Percentiles rank a stretch among this genome's conserved stretches.
Evolutionary conservation across 2,113 vertebrate species (phyloP).

Genomic region (Neodon shergylaensis): DNA sequence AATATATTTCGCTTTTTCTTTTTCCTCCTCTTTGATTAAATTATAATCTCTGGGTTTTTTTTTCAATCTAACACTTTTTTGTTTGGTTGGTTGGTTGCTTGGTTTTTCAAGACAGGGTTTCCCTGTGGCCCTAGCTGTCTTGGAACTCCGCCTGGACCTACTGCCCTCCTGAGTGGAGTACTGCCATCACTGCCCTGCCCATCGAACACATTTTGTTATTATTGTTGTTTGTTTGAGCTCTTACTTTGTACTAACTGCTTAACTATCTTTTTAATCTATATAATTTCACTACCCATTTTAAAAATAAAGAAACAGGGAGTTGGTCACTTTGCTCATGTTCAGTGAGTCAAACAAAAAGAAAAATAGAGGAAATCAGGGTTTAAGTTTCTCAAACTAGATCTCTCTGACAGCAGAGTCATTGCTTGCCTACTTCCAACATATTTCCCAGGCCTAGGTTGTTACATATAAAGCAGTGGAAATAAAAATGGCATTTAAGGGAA

Average conservation of each 20-base stretch:
- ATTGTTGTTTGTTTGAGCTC: not conserved
- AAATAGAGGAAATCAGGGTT: not conserved
- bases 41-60: not conserved
- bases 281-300: not conserved
- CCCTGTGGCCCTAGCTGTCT: not conserved
- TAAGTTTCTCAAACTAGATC: slow-evolving; percentile 43
- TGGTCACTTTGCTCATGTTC: slow-evolving; percentile 6
- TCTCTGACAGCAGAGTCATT: slow-evolving; percentile 29
- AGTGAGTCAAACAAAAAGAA: not conserved
- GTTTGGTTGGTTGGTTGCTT: not conserved
- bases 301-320: slow-evolving; percentile 20
- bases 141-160: not conserved
- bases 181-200: not conserved
- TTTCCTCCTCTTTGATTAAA: not conserved
- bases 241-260: not conserved
- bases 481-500: slow-evolving; percentile 20
- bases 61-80: not conserved
- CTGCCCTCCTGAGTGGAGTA: not conserved
- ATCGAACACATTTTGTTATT: not conserved
- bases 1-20: not conserved
- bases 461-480: not conserved
- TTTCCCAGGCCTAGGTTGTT: not conserved
- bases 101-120: not conserved
- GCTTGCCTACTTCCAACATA: not conserved
- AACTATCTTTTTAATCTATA: slow-evolving; percentile 16